These are phyloP conservation scores for Diplodus sargus DNA, from an alignment of 2,797 vertebrate genomes.

Conservation along the genomic window DNA sequence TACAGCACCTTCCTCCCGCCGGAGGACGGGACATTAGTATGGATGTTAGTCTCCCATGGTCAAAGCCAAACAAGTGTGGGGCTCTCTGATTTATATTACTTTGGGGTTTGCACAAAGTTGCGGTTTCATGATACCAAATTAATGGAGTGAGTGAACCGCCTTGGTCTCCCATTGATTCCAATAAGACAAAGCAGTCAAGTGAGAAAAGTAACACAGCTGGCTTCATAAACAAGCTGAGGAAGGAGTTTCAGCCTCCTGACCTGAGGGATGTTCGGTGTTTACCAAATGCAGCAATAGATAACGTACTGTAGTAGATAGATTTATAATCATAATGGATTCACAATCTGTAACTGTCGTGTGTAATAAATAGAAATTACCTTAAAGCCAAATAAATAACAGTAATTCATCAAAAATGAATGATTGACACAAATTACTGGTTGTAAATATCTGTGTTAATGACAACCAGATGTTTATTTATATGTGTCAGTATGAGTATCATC, in stretches of 20 bases:
- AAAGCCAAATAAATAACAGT: background rate
- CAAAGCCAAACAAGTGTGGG: slow-evolving; percentile 56
- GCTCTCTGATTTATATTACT: slow-evolving; percentile 65
- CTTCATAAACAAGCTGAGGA: slow-evolving; percentile 68
- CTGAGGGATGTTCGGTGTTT: slow-evolving; percentile 45
- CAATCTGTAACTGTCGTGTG: too few species aligned
- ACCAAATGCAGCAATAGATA: slow-evolving; percentile 38
- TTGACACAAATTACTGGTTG: background rate
- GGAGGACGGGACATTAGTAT: slow-evolving; percentile 44
- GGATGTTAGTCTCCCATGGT: slow-evolving; percentile 31
- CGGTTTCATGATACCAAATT: slow-evolving; percentile 77
- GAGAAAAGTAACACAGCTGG: slow-evolving; percentile 75
- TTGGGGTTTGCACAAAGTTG: slow-evolving; percentile 61
- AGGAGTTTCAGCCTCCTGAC: slow-evolving; percentile 59
- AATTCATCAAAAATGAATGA: background rate
- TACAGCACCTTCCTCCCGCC: slow-evolving; percentile 7
- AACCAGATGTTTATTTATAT: background rate
- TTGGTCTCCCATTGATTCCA: slow-evolving; percentile 83
- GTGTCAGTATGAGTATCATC: background rate
- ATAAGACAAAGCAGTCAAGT: slow-evolving; percentile 80
- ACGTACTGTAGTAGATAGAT: slow-evolving; percentile 10
- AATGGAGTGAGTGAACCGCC: slow-evolving; percentile 80
- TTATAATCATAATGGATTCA: slow-evolving; percentile 6
- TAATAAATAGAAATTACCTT: background rate
- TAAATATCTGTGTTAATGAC: background rate